Conservation (phyloP, 2,113 vertebrate species). For the Psephotus haematonotus region DNA sequence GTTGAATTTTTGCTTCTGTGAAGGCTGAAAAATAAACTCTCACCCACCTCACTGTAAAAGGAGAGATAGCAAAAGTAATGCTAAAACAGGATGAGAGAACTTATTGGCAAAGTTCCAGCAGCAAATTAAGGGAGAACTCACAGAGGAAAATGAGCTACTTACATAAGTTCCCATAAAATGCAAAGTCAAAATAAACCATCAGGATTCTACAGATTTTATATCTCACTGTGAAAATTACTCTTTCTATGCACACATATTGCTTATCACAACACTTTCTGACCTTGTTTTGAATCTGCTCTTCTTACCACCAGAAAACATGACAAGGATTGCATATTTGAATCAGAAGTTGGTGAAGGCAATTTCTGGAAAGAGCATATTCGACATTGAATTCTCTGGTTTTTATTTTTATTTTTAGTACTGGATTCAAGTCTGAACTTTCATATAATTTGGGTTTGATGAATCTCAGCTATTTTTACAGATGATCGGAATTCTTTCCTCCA, state of each 20-base stretch:
- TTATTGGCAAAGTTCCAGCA: neutral
- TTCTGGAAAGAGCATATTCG: neutral
- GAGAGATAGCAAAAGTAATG: neutral
- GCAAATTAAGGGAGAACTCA: neutral
- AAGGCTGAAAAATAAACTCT: neutral
- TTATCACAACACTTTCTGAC: neutral
- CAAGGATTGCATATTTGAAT: neutral
- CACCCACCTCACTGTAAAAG: neutral
- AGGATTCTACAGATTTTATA: neutral
- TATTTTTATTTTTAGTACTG: neutral
- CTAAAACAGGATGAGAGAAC: neutral
- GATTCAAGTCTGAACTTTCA: neutral
- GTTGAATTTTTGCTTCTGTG: neutral
- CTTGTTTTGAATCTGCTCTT: neutral
- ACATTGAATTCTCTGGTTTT: neutral
- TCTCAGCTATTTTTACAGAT: neutral
- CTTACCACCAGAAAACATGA: neutral
- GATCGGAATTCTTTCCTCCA: neutral
- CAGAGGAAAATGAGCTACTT: neutral
- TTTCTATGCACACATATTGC: neutral
- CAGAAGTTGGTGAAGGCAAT: neutral
- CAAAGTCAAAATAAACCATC: neutral
- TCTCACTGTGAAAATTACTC: neutral
- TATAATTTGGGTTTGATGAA: neutral
- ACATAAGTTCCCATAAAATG: slow-evolving; percentile 11